Evolutionary conservation across 2,888 invertebrate genomes (phyloP).

Genomic region (Scelioninae gen. 2): DNA sequence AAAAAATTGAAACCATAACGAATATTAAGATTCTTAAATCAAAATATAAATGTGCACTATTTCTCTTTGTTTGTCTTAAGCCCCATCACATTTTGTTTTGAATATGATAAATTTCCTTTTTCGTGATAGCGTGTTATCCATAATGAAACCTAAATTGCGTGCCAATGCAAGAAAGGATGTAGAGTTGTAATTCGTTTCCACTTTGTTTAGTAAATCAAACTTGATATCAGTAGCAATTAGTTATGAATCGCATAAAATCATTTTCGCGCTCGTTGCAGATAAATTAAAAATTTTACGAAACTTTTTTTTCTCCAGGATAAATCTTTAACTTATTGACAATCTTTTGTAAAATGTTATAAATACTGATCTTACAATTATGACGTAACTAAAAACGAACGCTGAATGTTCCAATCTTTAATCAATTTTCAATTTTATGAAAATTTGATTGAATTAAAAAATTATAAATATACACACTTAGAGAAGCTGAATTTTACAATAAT

Average conservation of each 20-base stretch:
- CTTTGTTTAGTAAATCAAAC: constrained; percentile 36
- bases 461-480: no score
- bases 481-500: no score
- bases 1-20: constrained; percentile 10
- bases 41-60: constrained; percentile 35
- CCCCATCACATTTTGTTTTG: constrained; percentile 10
- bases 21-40: constrained; percentile 8
- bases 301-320: no score
- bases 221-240: constrained; percentile 21
- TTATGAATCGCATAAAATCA: constrained; percentile 2
- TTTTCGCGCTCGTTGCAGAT: no score
- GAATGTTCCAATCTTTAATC: no score
- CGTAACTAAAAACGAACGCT: no score
- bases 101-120: constrained; percentile 40
- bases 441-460: no score
- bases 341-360: no score
- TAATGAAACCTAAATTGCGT: constrained; percentile 41
- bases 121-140: constrained; percentile 41
- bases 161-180: constrained; percentile 24
- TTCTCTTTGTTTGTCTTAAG: constrained; percentile 15
- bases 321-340: no score
- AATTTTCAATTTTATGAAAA: no score
- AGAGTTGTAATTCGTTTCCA: constrained; percentile 27
- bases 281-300: no score
- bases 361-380: no score